Evolutionary conservation across 2,888 invertebrate species (phyloP).

Genomic region (Polymixis flavicincta): DNA sequence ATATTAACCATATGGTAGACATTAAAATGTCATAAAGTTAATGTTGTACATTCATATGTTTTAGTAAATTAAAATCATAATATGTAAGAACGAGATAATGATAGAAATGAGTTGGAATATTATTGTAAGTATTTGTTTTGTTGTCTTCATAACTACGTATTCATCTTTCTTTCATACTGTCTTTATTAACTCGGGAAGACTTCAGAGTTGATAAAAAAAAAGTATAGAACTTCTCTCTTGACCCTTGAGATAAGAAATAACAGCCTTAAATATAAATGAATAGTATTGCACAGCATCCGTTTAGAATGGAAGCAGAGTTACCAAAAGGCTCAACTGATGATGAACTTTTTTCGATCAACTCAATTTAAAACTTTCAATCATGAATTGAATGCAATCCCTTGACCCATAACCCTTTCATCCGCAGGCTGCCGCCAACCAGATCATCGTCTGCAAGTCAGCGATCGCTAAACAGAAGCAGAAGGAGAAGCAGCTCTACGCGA

Average conservation of each 20-base stretch:
- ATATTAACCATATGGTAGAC: background rate
- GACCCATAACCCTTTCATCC: background rate
- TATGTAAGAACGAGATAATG: too few species aligned
- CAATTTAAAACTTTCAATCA: background rate
- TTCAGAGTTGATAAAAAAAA: too few species aligned
- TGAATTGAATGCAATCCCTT: background rate
- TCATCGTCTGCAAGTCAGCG: slow-evolving; percentile 93
- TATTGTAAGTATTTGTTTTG: background rate
- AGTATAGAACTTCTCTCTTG: too few species aligned
- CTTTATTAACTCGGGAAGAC: too few species aligned
- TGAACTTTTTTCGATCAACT: background rate
- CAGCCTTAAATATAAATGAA: too few species aligned
- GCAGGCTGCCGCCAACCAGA: slow-evolving; percentile 95
- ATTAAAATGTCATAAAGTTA: background rate
- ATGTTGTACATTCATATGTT: background rate
- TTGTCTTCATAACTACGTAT: background rate
- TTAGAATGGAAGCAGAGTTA: too few species aligned
- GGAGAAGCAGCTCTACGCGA: slow-evolving; percentile 97
- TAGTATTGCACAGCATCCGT: too few species aligned
- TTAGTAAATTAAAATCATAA: too few species aligned
- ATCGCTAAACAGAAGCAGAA: slow-evolving; percentile 94
- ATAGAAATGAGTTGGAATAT: background rate
- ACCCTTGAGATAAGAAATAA: too few species aligned
- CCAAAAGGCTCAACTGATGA: too few species aligned
- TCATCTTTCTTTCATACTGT: background rate